phyloP scores from a whole-genome alignment of 92 coral and sea anemone genomes.

The Blastomussa wellsi region DNA sequence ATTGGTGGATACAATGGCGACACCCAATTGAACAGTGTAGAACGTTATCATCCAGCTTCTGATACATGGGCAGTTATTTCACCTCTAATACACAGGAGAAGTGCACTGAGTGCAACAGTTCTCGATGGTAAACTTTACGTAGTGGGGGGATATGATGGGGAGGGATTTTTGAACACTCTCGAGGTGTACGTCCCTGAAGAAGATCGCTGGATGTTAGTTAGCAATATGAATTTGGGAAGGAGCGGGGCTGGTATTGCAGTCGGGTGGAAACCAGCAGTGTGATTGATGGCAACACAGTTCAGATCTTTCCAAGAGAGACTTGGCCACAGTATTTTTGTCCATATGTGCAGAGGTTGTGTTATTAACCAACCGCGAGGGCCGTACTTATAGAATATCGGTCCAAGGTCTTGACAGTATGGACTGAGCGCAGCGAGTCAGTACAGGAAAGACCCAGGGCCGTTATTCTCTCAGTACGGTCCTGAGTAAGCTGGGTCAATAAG shows the following conservation, averaged over 20 bases:
- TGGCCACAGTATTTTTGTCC: no score
- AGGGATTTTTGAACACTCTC: constrained; percentile 69
- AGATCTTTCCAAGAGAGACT: background rate
- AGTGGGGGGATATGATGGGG: constrained; percentile 86
- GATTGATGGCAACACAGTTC: background rate
- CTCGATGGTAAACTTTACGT: constrained; percentile 65
- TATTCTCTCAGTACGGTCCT: no score
- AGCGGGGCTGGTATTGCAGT: constrained; percentile 91
- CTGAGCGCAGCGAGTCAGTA: no score
- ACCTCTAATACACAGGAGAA: constrained; percentile 61
- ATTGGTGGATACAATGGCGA: constrained; percentile 80
- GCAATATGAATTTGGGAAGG: constrained; percentile 64
- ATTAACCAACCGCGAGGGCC: no score
- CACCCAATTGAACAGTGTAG: constrained; percentile 72
- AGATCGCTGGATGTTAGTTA: constrained; percentile 68
- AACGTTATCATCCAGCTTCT: constrained; percentile 64
- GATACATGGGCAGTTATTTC: constrained; percentile 71
- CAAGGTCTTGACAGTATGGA: no score
- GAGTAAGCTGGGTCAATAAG: no score
- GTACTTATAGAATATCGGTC: no score
- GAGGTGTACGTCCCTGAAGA: constrained; percentile 72
- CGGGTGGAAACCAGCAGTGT: constrained; percentile 69
- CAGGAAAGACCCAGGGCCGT: no score
- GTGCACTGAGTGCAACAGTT: constrained; percentile 77
- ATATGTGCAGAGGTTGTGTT: no score